A percentile compares a stretch with the other conserved stretches of the same genome.
phyloP scores from a whole-genome alignment of 37 sponge, comb jelly and placozoan genomes.

The Axinella damicornis region DNA sequence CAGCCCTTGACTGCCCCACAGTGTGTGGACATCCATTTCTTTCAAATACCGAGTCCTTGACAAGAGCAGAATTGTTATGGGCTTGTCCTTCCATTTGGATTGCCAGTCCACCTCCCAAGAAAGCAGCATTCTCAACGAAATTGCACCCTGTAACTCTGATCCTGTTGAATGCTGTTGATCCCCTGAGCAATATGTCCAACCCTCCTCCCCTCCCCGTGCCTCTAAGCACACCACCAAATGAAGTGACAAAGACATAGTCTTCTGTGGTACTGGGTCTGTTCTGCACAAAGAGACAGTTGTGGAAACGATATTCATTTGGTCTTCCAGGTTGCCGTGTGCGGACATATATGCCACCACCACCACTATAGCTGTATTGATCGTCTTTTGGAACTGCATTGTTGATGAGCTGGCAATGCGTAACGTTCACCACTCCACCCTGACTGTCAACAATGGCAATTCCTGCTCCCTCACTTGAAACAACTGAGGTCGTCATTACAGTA shows the following conservation, averaged over 20 bases:
- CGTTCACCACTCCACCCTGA: neutral
- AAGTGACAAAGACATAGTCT: neutral
- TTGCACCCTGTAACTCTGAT: neutral
- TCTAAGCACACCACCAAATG: neutral
- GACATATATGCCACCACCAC: constrained; percentile 9
- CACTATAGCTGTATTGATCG: neutral
- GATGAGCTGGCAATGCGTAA: neutral
- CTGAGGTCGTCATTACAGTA: neutral
- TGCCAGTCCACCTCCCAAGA: constrained; percentile 29
- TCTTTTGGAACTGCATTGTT: neutral
- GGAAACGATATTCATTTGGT: neutral
- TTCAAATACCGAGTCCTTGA: constrained; percentile 7
- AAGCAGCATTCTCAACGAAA: constrained; percentile 18
- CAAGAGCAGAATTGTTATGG: neutral
- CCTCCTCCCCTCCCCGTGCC: constrained; percentile 33
- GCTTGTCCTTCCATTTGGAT: neutral
- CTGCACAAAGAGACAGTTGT: neutral
- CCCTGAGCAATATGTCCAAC: neutral
- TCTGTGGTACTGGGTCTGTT: neutral
- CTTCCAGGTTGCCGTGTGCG: no score
- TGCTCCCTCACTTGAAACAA: neutral
- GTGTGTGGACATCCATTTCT: neutral
- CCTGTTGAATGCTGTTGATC: neutral
- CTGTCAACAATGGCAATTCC: neutral
- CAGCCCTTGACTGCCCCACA: neutral